Evolutionary conservation across 2,113 vertebrate species (phyloP).

Genomic region (Pituophis catenifer): DNA sequence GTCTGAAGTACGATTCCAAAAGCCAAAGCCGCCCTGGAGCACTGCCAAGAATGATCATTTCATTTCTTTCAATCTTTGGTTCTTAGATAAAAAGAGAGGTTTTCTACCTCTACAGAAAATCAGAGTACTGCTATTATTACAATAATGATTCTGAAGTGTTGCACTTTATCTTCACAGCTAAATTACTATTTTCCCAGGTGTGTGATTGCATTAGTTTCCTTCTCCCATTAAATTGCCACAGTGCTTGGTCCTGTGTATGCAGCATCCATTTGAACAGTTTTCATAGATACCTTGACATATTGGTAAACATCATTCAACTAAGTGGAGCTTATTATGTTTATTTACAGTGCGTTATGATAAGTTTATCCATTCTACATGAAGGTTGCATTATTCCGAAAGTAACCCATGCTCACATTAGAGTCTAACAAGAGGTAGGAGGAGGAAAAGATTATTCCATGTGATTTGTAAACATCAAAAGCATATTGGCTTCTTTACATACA

Average conservation of each 20-base stretch:
- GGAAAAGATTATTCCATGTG: background rate
- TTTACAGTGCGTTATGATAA: background rate
- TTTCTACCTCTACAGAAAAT: background rate
- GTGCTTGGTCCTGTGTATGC: background rate
- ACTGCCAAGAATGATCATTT: conserved; percentile 1
- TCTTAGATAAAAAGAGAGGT: background rate
- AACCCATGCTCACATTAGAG: background rate
- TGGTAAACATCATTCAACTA: conserved; percentile 45
- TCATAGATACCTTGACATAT: conserved; percentile 23
- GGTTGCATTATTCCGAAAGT: conserved; percentile 2
- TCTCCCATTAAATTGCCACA: conserved; percentile 5
- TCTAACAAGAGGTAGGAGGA: background rate
- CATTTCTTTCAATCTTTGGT: background rate
- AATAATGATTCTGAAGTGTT: conserved; percentile 22
- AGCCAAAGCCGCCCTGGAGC: background rate
- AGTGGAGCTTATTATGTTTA: conserved; percentile 23
- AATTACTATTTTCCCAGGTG: conserved; percentile 36
- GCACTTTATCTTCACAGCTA: conserved; percentile 4
- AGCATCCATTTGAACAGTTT: conserved; percentile 32
- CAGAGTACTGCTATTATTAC: background rate
- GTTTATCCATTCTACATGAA: background rate
- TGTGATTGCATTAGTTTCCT: background rate
- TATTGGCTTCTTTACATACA: background rate
- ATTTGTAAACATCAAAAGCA: background rate
- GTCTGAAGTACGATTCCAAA: background rate